Evolutionary conservation across 2,888 invertebrate genomes (phyloP).

Genomic region (Arrhopalites spinosus): DNA sequence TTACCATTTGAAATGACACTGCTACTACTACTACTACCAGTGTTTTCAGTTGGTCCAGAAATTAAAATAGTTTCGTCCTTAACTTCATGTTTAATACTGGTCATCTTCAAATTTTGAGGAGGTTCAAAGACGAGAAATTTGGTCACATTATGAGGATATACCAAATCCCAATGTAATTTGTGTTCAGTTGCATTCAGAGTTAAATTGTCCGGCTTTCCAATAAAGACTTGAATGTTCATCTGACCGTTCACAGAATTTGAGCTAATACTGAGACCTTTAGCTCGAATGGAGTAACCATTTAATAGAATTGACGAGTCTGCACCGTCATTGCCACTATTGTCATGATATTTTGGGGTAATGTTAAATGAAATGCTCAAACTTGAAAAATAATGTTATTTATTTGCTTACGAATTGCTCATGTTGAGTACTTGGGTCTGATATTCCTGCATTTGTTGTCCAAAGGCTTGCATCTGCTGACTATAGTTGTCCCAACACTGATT

Average conservation of each 20-base stretch:
- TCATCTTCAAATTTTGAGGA: not conserved
- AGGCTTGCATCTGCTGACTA: not conserved
- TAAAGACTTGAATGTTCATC: not conserved
- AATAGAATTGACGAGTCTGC: not conserved
- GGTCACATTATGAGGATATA: not conserved
- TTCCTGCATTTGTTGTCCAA: slow-evolving; percentile 5
- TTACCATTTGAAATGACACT: too few relatives aligned
- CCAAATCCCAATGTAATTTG: not conserved
- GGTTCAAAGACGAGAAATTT: slow-evolving; percentile 7
- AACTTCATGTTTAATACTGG: slow-evolving; percentile 10
- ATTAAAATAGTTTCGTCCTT: slow-evolving; percentile 8
- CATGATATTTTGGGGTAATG: too few relatives aligned
- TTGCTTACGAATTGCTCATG: slow-evolving; percentile 9
- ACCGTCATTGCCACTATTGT: not conserved
- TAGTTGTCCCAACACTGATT: slow-evolving; percentile 1
- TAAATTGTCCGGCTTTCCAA: slow-evolving; percentile 3
- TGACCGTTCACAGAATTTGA: not conserved
- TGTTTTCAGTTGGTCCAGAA: not conserved
- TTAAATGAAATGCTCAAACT: not conserved
- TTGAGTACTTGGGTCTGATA: not conserved
- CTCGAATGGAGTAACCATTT: slow-evolving; percentile 15
- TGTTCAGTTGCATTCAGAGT: not conserved
- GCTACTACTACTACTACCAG: not conserved
- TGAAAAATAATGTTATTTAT: not conserved
- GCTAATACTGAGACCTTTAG: not conserved